Evolutionary conservation across 1,140 invertebrate genomes (phyloP), one percentile per base, ranked within the genome.

Genomic region (Scaptomyza graminum): DNA sequence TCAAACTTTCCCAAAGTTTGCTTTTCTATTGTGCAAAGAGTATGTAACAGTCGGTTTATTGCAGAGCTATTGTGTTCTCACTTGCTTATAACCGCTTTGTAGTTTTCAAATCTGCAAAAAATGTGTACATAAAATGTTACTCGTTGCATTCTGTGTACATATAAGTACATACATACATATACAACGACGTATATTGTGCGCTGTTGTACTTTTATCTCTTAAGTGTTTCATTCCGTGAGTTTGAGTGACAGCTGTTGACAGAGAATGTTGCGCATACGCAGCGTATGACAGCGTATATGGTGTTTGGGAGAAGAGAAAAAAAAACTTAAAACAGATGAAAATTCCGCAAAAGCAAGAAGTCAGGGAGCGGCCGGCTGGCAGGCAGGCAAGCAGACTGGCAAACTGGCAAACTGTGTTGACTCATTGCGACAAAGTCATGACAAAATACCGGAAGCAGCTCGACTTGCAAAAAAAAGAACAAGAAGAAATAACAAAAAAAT

Each of bases 231-330:
- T 52, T 46, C 22, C 13, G 55, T 22, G 52, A 12, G 18, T n/a
- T 43, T 55, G 52, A 55, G 52, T 41, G 55, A 57, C 55, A 44
- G 6, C 55, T 54, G 61, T 31, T 54, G 50, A 16, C 16, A 46
- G 16, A 67, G 69, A 67, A 47, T 39, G 64, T 62, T 62, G 65
- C 66, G 65, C 65, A 74, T 74, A 74, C 71, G 71, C 66, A 56
- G 41, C 57, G 71, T 74, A 74, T 63, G 71, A 74, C 70, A 62
- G 12, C n/a, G 11, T 31, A 31, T 13, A 28, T 51, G 47, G 15
- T 46, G 51, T 50, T 43, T 28, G 39, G 34, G 46, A 1, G 11
- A 39, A n/a, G 8, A 5, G n/a, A 41, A n/a, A 41, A n/a, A n/a
- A 41, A 31, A n/a, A 69, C 1, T 6, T 5, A 28, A 66, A 70